These are phyloP conservation scores for Manis crassicaudata DNA, from an alignment of 2,797 vertebrate species.

Conservation along the genomic window DNA sequence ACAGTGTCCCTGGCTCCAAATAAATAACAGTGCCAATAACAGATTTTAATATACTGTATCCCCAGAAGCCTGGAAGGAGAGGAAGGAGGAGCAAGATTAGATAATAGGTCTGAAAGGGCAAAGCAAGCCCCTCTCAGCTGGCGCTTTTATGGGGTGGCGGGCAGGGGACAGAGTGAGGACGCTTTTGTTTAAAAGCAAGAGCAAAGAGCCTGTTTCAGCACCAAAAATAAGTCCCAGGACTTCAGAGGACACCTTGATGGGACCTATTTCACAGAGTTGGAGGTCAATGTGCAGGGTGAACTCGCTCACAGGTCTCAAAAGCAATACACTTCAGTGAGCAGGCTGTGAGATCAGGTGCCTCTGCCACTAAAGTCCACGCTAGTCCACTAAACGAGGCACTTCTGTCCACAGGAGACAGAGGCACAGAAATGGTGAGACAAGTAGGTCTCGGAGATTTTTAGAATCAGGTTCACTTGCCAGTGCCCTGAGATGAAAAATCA, in stretches of 20 bases:
- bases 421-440: background rate
- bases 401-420: background rate
- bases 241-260: background rate
- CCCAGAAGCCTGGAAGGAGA: background rate
- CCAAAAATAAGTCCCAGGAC: background rate
- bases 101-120: background rate
- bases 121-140: background rate
- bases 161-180: background rate
- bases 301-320: background rate
- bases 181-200: background rate
- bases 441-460: background rate
- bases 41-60: conserved; percentile 28
- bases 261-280: conserved; percentile 1
- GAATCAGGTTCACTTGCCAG: background rate
- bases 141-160: background rate
- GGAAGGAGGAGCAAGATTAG: conserved; percentile 8
- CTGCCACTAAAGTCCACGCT: background rate
- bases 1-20: conserved; percentile 68
- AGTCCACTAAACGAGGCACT: background rate
- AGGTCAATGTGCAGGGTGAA: background rate
- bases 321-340: background rate
- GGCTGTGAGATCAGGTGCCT: background rate
- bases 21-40: conserved; percentile 52
- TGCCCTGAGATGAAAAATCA: background rate
- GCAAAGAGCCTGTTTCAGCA: background rate